Conservation (phyloP, 2,797 vertebrate species). For the Acestrorhynchus altus region DNA sequence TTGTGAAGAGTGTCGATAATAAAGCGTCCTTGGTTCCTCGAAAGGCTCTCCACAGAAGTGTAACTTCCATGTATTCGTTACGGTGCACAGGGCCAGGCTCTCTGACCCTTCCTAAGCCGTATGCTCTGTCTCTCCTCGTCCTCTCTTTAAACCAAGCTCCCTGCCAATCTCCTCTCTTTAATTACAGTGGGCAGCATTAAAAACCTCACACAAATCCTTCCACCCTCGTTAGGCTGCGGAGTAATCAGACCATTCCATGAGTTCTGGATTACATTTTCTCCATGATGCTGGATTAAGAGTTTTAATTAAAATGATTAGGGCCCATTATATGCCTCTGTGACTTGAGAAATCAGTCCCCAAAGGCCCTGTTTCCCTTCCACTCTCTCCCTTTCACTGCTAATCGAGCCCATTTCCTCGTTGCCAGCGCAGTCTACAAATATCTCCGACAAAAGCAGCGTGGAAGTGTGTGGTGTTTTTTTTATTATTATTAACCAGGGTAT, state of each 20-base stretch:
- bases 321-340: conserved; percentile 74
- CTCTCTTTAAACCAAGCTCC: conserved; percentile 4
- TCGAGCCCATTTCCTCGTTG: conserved; percentile 29
- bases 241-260: conserved; percentile 70
- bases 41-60: too few relatives aligned
- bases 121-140: background rate
- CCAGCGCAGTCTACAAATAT: conserved; percentile 42
- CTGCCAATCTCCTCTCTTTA: conserved; percentile 52
- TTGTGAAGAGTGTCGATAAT: too few relatives aligned
- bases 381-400: conserved; percentile 50
- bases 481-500: too few relatives aligned
- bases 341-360: conserved; percentile 73
- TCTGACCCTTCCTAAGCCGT: conserved; percentile 16
- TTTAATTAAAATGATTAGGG: conserved; percentile 81
- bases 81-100: conserved; percentile 31
- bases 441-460: background rate
- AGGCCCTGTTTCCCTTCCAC: conserved; percentile 66
- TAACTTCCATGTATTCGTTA: too few relatives aligned
- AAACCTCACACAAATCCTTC: conserved; percentile 65
- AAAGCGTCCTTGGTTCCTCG: too few relatives aligned
- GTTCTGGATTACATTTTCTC: conserved; percentile 71
- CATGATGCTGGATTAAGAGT: conserved; percentile 76
- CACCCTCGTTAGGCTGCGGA: conserved; percentile 69
- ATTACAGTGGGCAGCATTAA: conserved; percentile 50
- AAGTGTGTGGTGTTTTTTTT: too few relatives aligned